Conservation (phyloP, 2,888 invertebrate genomes). For the Pycnomerus fuliginosus region DNA sequence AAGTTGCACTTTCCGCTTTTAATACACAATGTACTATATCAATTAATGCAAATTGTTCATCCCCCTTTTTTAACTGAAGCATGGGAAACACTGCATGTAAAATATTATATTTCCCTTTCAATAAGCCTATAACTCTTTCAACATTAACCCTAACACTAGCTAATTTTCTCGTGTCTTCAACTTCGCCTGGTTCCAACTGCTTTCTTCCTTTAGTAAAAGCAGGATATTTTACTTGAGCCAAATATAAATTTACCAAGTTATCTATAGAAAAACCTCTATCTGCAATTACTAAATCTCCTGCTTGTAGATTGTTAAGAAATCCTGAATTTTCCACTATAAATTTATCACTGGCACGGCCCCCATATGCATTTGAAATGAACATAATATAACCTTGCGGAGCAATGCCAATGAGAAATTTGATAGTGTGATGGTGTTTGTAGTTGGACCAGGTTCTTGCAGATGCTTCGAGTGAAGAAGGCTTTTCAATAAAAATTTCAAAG, state of each 20-base stretch:
- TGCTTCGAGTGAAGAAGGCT: constrained; percentile 12
- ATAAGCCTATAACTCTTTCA: constrained; percentile 19
- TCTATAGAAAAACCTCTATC: constrained; percentile 18
- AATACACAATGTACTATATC: too few species aligned
- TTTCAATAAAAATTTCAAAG: constrained; percentile 22
- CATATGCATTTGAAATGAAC: constrained; percentile 25
- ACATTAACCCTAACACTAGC: constrained; percentile 30
- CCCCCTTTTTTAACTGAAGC: neutral
- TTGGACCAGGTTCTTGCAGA: constrained; percentile 23
- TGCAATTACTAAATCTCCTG: constrained; percentile 6
- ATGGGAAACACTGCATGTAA: constrained; percentile 1
- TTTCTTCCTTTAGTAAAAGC: constrained; percentile 29
- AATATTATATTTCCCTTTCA: constrained; percentile 7
- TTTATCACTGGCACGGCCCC: constrained; percentile 24
- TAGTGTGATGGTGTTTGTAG: constrained; percentile 23
- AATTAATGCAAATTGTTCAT: too few species aligned
- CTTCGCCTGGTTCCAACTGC: constrained; percentile 26
- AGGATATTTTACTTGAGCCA: constrained; percentile 22
- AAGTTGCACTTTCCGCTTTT: too few species aligned
- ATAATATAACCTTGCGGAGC: constrained; percentile 21
- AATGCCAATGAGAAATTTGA: constrained; percentile 29
- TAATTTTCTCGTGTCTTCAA: constrained; percentile 26
- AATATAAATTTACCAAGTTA: constrained; percentile 20
- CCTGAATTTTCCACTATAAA: constrained; percentile 13
- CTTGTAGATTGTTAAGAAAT: constrained; percentile 16